Conservation (phyloP, 2,888 invertebrate species). For the Aproaerema taeniolella region DNA sequence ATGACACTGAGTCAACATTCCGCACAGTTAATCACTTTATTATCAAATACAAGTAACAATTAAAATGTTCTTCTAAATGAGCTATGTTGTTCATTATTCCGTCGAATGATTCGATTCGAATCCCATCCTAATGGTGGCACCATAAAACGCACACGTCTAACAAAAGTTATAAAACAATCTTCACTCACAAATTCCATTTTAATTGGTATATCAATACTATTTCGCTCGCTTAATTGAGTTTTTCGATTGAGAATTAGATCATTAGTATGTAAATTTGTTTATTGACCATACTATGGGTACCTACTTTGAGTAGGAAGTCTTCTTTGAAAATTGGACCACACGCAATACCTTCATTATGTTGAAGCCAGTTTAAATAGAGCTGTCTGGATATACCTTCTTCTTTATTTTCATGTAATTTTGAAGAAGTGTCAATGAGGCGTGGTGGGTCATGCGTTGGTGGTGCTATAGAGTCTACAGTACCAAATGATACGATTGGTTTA, state of each 20-base stretch:
- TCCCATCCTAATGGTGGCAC: too few species aligned
- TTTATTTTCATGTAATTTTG: conserved; percentile 25
- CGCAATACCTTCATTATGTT: conserved; percentile 47
- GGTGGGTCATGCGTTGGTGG: conserved; percentile 33
- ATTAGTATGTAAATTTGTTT: conserved; percentile 40
- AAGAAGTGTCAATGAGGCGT: conserved; percentile 28
- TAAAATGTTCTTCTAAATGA: too few species aligned
- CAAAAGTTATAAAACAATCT: too few species aligned
- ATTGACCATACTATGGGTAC: conserved; percentile 35
- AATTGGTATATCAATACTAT: conserved; percentile 38
- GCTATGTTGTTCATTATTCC: too few species aligned
- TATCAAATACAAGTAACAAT: too few species aligned
- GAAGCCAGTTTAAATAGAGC: conserved; percentile 34
- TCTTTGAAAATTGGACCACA: conserved; percentile 50
- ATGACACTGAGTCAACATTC: too few species aligned
- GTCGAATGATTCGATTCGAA: too few species aligned
- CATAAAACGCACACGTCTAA: too few species aligned
- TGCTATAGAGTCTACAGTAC: too few species aligned
- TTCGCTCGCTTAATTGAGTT: conserved; percentile 36
- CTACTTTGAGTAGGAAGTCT: conserved; percentile 35
- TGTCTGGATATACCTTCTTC: conserved; percentile 28
- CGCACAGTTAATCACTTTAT: too few species aligned
- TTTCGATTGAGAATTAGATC: conserved; percentile 42
- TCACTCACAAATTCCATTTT: conserved; percentile 39
- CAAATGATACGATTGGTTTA: too few species aligned